phyloP scores from a whole-genome alignment of 2,113 vertebrate genomes.

The Phalacrocorax pelagicus region DNA sequence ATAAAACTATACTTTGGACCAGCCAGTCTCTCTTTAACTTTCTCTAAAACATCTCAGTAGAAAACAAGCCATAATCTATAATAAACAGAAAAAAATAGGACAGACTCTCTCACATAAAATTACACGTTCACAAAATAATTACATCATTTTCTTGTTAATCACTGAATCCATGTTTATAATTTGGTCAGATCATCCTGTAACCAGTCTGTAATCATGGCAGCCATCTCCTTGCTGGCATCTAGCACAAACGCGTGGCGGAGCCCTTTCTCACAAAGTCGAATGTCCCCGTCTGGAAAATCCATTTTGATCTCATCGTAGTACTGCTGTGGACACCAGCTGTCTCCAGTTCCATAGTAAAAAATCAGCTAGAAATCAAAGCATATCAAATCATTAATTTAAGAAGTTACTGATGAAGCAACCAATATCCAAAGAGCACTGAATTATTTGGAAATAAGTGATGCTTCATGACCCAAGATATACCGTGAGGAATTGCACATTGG shows the following conservation, averaged over 20 bases:
- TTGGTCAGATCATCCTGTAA: constrained; percentile 73
- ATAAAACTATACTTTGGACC: constrained; percentile 45
- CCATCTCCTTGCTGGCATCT: constrained; percentile 80
- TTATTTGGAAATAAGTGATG: background rate
- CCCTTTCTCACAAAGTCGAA: constrained; percentile 86
- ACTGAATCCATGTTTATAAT: constrained; percentile 32
- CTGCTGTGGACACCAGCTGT: constrained; percentile 88
- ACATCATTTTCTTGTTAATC: background rate
- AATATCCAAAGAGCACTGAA: background rate
- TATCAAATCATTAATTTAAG: background rate
- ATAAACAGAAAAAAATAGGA: background rate
- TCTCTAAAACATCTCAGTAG: constrained; percentile 3
- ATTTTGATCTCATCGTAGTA: constrained; percentile 90
- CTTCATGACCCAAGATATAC: background rate
- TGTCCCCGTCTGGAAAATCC: constrained; percentile 87
- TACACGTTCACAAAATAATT: constrained; percentile 23
- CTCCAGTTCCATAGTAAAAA: constrained; percentile 90
- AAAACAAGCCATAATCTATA: constrained; percentile 29
- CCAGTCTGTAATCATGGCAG: constrained; percentile 83
- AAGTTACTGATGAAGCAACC: background rate
- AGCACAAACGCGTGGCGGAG: constrained; percentile 88
- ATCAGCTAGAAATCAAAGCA: constrained; percentile 81
- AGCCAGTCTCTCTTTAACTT: constrained; percentile 35
- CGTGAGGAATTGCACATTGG: background rate
- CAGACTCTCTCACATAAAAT: constrained; percentile 19